Evolutionary conservation across 2,113 vertebrate species (phyloP).

Genomic region (Heloderma charlesbogerti): DNA sequence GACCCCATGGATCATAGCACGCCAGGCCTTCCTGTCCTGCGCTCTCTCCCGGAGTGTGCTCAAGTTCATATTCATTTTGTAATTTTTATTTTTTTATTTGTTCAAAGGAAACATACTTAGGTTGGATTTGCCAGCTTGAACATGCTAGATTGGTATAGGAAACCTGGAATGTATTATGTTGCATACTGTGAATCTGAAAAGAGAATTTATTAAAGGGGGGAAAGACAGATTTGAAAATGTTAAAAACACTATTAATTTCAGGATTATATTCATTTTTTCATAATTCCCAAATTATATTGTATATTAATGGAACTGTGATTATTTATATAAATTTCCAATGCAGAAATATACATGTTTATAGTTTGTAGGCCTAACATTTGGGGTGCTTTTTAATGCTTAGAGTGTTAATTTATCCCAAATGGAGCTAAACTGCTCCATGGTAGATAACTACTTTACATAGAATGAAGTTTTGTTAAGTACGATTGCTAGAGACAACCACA

Average conservation of each 20-base stretch:
- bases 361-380: conserved; percentile 23
- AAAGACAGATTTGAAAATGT: background rate
- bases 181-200: background rate
- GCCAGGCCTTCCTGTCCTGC: too few species aligned
- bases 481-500: conserved; percentile 69
- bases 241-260: background rate
- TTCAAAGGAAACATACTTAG: background rate
- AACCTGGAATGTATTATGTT: background rate
- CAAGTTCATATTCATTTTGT: too few species aligned
- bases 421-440: conserved; percentile 59
- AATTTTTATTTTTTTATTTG: background rate
- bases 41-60: too few species aligned
- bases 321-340: background rate
- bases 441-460: conserved; percentile 67
- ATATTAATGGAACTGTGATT: background rate
- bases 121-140: background rate
- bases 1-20: too few species aligned
- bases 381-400: conserved; percentile 60
- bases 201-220: background rate
- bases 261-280: background rate
- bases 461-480: conserved; percentile 56
- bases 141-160: background rate
- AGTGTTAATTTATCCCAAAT: conserved; percentile 63
- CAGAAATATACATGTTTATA: background rate
- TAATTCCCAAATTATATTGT: background rate